These are phyloP conservation scores for Patella pellucida DNA, from an alignment of 2,888 invertebrate species.

Conservation along the genomic window DNA sequence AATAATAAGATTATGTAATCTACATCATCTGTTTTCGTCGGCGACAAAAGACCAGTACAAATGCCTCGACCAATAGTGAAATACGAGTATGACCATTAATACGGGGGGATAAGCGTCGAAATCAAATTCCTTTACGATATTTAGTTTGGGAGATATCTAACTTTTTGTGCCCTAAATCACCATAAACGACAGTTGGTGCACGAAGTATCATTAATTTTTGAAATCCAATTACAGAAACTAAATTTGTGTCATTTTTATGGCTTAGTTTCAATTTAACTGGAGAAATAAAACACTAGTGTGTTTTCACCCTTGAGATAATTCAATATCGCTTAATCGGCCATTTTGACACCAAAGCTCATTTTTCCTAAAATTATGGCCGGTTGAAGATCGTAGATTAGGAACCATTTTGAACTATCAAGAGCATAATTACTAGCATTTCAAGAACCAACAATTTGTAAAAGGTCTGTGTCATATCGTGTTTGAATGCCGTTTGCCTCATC, in stretches of 20 bases:
- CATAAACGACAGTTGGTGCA: constrained; percentile 10
- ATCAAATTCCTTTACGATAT: constrained; percentile 1
- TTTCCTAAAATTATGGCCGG: constrained; percentile 1
- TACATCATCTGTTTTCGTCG: neutral
- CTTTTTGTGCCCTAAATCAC: constrained; percentile 2
- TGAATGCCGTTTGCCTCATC: neutral
- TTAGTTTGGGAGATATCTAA: neutral
- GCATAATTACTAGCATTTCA: constrained; percentile 8
- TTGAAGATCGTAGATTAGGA: constrained; percentile 7
- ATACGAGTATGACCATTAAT: neutral
- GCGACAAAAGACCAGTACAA: too few relatives aligned
- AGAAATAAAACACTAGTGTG: constrained; percentile 9
- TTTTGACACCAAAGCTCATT: constrained; percentile 7
- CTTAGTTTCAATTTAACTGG: constrained; percentile 8
- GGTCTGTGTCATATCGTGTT: neutral
- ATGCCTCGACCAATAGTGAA: neutral
- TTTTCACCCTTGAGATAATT: constrained; percentile 11
- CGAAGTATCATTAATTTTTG: constrained; percentile 11
- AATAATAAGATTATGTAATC: constrained; percentile 1
- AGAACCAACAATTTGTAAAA: neutral
- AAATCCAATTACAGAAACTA: constrained; percentile 12
- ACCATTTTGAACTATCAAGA: neutral
- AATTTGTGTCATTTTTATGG: constrained; percentile 4
- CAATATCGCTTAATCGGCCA: constrained; percentile 12
- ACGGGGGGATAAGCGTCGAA: neutral